A percentile compares a stretch with the other conserved stretches of the same genome.
phyloP scores from a whole-genome alignment of 1,140 invertebrate species.

The Euwallacea similis region DNA sequence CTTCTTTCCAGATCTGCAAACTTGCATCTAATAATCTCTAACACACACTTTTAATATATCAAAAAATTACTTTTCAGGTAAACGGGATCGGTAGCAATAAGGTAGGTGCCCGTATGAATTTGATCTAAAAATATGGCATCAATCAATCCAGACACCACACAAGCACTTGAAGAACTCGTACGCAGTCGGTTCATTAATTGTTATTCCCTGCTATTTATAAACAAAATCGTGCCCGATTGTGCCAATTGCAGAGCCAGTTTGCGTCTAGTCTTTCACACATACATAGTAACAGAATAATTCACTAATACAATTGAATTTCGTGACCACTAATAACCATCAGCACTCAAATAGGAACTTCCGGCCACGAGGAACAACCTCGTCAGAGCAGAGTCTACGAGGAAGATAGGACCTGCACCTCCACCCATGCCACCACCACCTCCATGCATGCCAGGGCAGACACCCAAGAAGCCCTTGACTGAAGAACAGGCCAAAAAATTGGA shows the following conservation, averaged over 20 bases:
- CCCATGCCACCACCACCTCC: conserved; percentile 75
- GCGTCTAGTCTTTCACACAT: conserved; percentile 3
- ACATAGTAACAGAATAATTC: not conserved
- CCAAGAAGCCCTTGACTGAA: conserved; percentile 57
- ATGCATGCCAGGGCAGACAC: conserved; percentile 51
- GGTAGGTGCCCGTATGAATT: not conserved
- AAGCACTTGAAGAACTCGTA: conserved; percentile 23
- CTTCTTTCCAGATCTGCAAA: too few relatives aligned
- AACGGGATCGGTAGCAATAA: too few relatives aligned
- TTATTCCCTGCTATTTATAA: conserved; percentile 30
- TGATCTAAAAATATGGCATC: conserved; percentile 7
- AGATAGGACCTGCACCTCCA: conserved; percentile 62
- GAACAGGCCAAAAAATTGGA: conserved; percentile 65
- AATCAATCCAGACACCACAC: not conserved
- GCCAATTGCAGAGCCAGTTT: too few relatives aligned
- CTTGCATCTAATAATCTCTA: too few relatives aligned
- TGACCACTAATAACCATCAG: not conserved
- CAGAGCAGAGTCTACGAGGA: conserved; percentile 50
- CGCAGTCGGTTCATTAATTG: conserved; percentile 5
- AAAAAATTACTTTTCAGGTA: too few relatives aligned
- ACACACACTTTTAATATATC: too few relatives aligned
- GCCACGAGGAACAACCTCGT: conserved; percentile 46
- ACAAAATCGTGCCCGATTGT: conserved; percentile 3
- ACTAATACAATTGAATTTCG: not conserved
- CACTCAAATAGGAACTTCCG: conserved; percentile 40